phyloP scores from a whole-genome alignment of 2,888 invertebrate species.

The Ditylenchus weischeri region DNA sequence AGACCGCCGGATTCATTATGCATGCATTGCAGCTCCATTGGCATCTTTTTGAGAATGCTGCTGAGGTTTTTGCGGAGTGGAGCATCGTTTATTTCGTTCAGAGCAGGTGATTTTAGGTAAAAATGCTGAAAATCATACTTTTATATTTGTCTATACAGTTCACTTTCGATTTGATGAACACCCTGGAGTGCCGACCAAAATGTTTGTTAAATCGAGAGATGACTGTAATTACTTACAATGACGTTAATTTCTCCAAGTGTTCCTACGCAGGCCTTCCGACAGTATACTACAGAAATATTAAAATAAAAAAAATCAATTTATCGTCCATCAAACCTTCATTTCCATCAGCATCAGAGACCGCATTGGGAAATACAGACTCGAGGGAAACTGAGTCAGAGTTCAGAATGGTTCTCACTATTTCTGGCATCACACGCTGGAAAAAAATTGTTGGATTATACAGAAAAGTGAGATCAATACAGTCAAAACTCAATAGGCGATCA shows the following conservation, averaged over 20 bases:
- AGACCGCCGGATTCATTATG: neutral
- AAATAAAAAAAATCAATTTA: too few relatives aligned
- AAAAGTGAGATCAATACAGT: too few relatives aligned
- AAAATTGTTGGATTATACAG: neutral
- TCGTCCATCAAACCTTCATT: constrained; percentile 14
- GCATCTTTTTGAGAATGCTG: constrained; percentile 27
- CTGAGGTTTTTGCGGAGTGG: constrained; percentile 29
- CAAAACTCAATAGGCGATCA: too few relatives aligned
- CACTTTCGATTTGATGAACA: too few relatives aligned
- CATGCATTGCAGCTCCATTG: constrained; percentile 28
- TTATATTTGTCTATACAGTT: too few relatives aligned
- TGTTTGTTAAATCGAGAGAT: too few relatives aligned
- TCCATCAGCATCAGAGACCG: constrained; percentile 29
- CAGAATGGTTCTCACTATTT: constrained; percentile 31
- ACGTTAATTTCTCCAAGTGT: constrained; percentile 46
- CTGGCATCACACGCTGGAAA: constrained; percentile 34
- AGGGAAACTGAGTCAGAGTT: constrained; percentile 24
- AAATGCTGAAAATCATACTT: constrained; percentile 22
- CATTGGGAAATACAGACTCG: constrained; percentile 36
- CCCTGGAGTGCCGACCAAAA: too few relatives aligned
- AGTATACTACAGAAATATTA: constrained; percentile 18
- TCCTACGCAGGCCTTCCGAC: constrained; percentile 35
- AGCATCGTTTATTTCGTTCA: constrained; percentile 36
- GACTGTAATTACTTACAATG: constrained; percentile 33
- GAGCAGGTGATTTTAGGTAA: constrained; percentile 32